A percentile compares a stretch with the other conserved stretches of the same genome.
phyloP scores from a whole-genome alignment of 2,888 invertebrate species.

The Phymatocera aterrima region DNA sequence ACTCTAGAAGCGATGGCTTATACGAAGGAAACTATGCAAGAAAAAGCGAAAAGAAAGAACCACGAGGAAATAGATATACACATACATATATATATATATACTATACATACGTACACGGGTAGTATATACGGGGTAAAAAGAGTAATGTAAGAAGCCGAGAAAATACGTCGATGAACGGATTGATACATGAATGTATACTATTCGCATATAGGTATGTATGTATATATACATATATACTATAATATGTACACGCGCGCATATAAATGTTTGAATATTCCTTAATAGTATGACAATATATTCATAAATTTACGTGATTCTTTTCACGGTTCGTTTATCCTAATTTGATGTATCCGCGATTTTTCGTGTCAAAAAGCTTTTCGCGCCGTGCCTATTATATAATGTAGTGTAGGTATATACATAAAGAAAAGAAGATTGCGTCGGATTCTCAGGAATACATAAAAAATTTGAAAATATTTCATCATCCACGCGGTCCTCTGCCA shows the following conservation, averaged over 20 bases:
- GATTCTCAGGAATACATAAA: no score
- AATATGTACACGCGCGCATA: neutral
- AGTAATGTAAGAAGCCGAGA: neutral
- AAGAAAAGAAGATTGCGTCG: neutral
- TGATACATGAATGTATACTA: neutral
- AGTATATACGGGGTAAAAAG: no score
- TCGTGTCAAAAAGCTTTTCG: neutral
- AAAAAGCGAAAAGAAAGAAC: neutral
- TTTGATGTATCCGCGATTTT: neutral
- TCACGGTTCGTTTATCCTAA: neutral
- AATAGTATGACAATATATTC: neutral
- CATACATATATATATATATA: no score
- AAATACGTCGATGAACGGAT: constrained; percentile 11
- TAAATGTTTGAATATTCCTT: no score
- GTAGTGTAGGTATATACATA: neutral
- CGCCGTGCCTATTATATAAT: neutral
- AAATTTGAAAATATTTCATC: neutral
- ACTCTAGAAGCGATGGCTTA: neutral
- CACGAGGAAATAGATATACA: neutral
- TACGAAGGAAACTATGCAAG: neutral
- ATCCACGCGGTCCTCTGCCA: neutral
- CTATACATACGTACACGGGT: no score
- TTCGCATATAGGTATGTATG: no score
- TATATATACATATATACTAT: neutral
- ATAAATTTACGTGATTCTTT: neutral